Base-by-base conservation (phyloP, 1,140 invertebrate genomes). In the Popillia japonica region DNA sequence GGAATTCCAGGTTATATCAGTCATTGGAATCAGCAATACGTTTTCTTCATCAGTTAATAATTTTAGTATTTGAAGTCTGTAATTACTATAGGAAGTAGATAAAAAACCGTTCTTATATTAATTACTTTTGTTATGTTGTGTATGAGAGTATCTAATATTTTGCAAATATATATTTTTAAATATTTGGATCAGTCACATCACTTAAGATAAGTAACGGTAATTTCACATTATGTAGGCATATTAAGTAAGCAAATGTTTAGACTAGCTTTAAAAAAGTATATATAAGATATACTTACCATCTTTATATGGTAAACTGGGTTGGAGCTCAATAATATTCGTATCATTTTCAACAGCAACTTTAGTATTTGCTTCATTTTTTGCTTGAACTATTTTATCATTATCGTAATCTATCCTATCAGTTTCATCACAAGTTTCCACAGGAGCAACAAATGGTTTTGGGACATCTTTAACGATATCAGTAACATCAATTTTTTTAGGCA, bases 401-500 rank as follows among this genome's bases (percentile, higher is more conserved):
- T 41, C 64, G 2, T 76, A 75, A 8, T 78, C 77, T 14, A 81
- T 79, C 44, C 83, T 80, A 76, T 86, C 86, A 14, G 83, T 81
- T 64, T 86, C 84, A 77, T 86, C 85, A 14, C 78, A 75, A 11
- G 78, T 74, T 48, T 81, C 79, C 11, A 76, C 77, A 10, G 75
- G 42, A 22, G 78, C 77, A 44, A 77, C 79, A 20, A 83, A 78
- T 7, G 82, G 81, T 81, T 81, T 83, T 7, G 83, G 80, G 34
- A 75, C 78, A 22, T 86, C 85, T 44, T 80, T 84, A 75, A 87
- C 82, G 41, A 87, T 86, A 78, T 81, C 81, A 10, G 84, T 86
- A 27, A 87, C 82, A 77, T 86, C 83, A 23, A 86, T 80, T 79
- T 74, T 81, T 11, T 44, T 78, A 59, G 75, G 72, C 55, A 59